Base-by-base conservation (phyloP, 2,888 invertebrate genomes). In the Eubasilissa splendida region DNA sequence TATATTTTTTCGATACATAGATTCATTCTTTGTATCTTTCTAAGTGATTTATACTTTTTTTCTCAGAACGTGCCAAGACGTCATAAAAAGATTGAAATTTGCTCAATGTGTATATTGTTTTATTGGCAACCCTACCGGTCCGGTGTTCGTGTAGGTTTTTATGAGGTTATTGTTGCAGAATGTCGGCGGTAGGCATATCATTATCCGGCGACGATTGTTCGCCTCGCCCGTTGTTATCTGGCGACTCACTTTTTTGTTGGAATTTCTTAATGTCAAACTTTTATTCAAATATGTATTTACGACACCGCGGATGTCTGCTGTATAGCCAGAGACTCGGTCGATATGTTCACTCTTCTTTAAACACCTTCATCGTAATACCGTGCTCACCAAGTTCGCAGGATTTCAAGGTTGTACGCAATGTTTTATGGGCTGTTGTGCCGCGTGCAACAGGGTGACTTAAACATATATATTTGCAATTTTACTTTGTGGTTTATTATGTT, bases 241-340 rank as follows among this genome's bases (percentile, higher is more conserved):
- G 31, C 65, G 76, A 65, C 11, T 76, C 53, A 65, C 53, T 63
- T 76, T 75, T 65, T 76, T 76, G 59, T 66, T 65, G 33, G 11
- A 14, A 52, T 63, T 76, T 76, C 76, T 76, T 76, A 65, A 76
- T 76, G 76, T 66, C 33, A 76, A 76, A 76, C n/a, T 76, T 76
- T 60, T 76, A 76, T 76, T 76, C 76, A 76, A 73, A 73, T 73
- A 22, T 70, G 31, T 70, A 70, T 22, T 70, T 70, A 70, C 70
- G 53, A 70, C 70, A 70, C 70, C 14, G 2, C 53, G 11, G 52
- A 42, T 8, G 66, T 60, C 60, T 22, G 60, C 60, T n/a, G 60
- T 7, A 42, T 42, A 42, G 2, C 12, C 11, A 11, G 10, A 31
- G 33, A 68, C 11, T 2, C 12, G 68, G 68, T 68, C 68, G 42